Evolutionary conservation across 2,888 invertebrate species (phyloP).

Genomic region (Erebia epiphron): DNA sequence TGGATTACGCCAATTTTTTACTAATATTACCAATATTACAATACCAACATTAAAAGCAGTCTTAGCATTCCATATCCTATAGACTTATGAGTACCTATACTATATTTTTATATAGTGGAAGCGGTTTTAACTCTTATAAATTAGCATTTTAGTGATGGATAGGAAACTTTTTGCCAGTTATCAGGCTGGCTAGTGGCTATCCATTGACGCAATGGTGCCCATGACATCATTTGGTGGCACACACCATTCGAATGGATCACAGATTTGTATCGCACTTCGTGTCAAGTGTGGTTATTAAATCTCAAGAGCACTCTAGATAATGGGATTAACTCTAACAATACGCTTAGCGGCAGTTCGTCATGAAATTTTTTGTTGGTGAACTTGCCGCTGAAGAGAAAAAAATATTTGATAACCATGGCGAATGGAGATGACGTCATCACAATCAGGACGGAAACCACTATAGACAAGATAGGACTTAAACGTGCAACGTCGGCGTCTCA

Average conservation of each 20-base stretch:
- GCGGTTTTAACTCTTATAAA: no score
- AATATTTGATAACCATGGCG: not conserved
- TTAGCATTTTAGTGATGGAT: not conserved
- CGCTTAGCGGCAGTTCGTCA: constrained; percentile 44
- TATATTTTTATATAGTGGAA: no score
- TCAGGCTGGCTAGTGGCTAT: constrained; percentile 24
- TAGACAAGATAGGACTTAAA: no score
- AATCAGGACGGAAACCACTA: not conserved
- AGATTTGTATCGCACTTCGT: constrained; percentile 66
- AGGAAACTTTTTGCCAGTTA: constrained; percentile 22
- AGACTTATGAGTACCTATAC: no score
- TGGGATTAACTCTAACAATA: constrained; percentile 64
- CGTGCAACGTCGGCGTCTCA: no score
- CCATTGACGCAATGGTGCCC: constrained; percentile 56
- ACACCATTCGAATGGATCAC: constrained; percentile 50
- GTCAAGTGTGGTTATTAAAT: constrained; percentile 74
- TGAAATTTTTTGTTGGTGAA: constrained; percentile 44
- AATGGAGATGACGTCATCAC: not conserved
- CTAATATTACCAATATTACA: no score
- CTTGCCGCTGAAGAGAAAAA: constrained; percentile 10
- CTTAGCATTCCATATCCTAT: no score
- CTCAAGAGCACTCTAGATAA: constrained; percentile 79
- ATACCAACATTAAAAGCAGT: no score
- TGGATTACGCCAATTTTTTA: no score
- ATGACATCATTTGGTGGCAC: constrained; percentile 57